These are phyloP conservation scores for Sylvia borin DNA, from an alignment of 2,797 vertebrate species.

Conservation along the genomic window DNA sequence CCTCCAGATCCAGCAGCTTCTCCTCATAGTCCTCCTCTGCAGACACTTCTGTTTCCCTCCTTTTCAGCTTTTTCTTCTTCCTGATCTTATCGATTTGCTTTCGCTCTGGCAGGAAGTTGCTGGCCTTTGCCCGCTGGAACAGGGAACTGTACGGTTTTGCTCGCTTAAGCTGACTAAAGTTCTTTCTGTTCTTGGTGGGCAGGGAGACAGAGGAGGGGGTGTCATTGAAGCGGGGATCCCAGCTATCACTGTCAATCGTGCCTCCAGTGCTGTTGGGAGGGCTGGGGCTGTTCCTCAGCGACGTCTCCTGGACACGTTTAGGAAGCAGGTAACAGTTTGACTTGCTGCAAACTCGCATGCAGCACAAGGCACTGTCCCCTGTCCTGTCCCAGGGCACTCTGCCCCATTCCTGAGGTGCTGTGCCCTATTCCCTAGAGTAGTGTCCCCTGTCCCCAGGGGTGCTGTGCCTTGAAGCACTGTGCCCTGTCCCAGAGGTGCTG, in stretches of 20 bases:
- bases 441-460: background rate
- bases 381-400: background rate
- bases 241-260: constrained; percentile 92
- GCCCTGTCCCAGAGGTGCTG: background rate
- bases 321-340: background rate
- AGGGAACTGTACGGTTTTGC: constrained; percentile 55
- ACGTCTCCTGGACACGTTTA: constrained; percentile 76
- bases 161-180: constrained; percentile 79
- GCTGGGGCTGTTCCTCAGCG: constrained; percentile 90
- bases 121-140: constrained; percentile 78
- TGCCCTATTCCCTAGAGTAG: background rate
- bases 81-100: constrained; percentile 91
- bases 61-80: constrained; percentile 90
- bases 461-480: background rate
- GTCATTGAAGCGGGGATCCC: constrained; percentile 83
- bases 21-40: constrained; percentile 71
- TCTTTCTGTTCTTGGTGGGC: constrained; percentile 76
- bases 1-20: constrained; percentile 85
- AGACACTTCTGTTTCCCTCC: constrained; percentile 73
- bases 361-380: rapidly evolving
- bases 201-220: constrained; percentile 62
- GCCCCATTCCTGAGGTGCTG: background rate
- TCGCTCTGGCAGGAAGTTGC: constrained; percentile 81
- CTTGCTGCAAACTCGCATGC: rapidly evolving
- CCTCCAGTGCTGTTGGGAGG: constrained; percentile 96